phyloP scores from a whole-genome alignment of 2,888 invertebrate genomes.

The Cheilosia grossa region DNA sequence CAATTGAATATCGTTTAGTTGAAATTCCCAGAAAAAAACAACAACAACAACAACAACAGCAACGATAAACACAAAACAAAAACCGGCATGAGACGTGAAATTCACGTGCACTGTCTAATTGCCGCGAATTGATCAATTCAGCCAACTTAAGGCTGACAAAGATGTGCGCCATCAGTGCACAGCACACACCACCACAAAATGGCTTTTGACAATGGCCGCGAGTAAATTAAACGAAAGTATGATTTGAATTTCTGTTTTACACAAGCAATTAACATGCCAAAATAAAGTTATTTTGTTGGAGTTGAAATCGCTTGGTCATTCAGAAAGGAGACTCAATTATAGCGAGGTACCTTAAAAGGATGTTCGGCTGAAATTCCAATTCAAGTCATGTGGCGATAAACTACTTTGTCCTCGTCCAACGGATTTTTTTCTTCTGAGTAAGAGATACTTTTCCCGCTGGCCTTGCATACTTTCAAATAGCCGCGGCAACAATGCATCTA shows the following conservation, averaged over 20 bases:
- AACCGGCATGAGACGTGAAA: constrained; percentile 57
- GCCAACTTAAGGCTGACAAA: constrained; percentile 16
- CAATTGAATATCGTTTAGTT: constrained; percentile 61
- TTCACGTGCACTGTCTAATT: constrained; percentile 67
- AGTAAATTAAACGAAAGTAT: constrained; percentile 8
- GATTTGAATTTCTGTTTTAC: neutral
- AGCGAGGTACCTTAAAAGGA: constrained; percentile 37
- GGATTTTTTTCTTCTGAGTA: neutral
- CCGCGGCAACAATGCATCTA: constrained; percentile 6
- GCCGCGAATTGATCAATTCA: constrained; percentile 67
- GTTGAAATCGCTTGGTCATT: neutral
- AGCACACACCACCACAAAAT: neutral
- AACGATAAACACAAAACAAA: constrained; percentile 41
- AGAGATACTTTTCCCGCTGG: constrained; percentile 9
- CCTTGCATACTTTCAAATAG: constrained; percentile 11
- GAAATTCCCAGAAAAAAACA: constrained; percentile 8
- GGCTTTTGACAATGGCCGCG: neutral
- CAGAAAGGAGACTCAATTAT: constrained; percentile 25
- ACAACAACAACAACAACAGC: constrained; percentile 7
- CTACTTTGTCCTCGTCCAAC: constrained; percentile 23
- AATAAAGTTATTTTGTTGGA: constrained; percentile 13
- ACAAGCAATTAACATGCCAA: constrained; percentile 18
- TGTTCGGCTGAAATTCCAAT: constrained; percentile 14
- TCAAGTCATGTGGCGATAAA: constrained; percentile 26
- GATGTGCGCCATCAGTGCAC: constrained; percentile 6